Evolutionary conservation across 1,140 invertebrate genomes (phyloP), one percentile per base, ranked within the genome.

Genomic region (Bactericera cockerelli): DNA sequence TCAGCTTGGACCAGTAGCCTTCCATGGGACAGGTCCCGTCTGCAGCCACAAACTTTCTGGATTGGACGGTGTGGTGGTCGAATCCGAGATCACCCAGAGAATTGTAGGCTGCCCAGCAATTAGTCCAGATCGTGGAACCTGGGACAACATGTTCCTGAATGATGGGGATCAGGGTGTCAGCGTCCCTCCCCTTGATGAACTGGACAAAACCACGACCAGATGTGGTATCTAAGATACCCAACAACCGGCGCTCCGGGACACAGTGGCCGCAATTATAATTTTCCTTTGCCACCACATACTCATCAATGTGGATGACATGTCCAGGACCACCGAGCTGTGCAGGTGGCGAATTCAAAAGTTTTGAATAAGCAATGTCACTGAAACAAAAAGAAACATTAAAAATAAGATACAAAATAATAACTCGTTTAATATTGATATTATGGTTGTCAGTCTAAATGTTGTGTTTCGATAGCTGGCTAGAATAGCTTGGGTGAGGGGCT

Each of bases 1-100:
- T 55, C n/a, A 55, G 16, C 53, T 22, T 55, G 53, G 13, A 14
- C 53, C 53, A 55, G 22, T 55, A 55, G 16, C 53, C 53, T 22
- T 55, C 8, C 13, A 55, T 49, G 14, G 56, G 33, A n/a, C 56
- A 26, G 49, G 19, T 57, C 14, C 31, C 56, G 8, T 26, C 6
- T 25, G 56, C 31, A 49, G 14, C n/a, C 49, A n/a, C 21, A 16
- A 31, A 58, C 19, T 57, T 19, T 31, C 13, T 57, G 6, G 26
- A 28, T 31, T 57, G 19, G 10, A 28, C 26, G 10, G 55, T 24
- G 10, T 57, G 11, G 36, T 57, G 26, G 24, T 28, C 22, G 25
- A 10, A 28, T 28, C 55, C 16, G 8, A 57, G 36, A n/a, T 57
- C 13, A 31, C 6, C 8, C 11, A 28, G 55, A 8, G 6, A 8